These are phyloP conservation scores for Epistrophe grossulariae DNA, from an alignment of 2,888 invertebrate species.

Conservation along the genomic window DNA sequence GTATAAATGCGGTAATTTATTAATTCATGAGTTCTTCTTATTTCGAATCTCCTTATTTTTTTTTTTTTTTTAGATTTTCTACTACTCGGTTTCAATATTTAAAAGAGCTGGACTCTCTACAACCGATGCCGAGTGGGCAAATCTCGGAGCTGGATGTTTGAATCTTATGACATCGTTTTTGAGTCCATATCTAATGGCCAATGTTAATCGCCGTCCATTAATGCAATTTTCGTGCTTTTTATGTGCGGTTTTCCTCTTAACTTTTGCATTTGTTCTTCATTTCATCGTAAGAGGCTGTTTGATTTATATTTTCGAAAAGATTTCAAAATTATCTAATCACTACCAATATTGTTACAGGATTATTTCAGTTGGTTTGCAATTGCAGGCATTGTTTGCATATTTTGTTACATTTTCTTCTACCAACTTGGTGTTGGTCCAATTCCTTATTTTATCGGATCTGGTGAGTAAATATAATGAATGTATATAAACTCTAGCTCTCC, in stretches of 20 bases:
- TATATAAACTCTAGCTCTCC: not conserved
- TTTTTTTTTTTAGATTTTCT: constrained; percentile 85
- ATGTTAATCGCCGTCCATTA: constrained; percentile 87
- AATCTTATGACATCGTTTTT: constrained; percentile 88
- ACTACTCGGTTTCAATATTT: constrained; percentile 93
- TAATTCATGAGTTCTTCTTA: not conserved
- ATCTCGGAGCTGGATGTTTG: constrained; percentile 90
- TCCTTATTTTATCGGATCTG: constrained; percentile 93
- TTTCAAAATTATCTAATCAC: not conserved
- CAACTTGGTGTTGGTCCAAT: constrained; percentile 94
- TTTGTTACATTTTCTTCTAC: constrained; percentile 91
- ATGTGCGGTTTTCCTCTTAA: constrained; percentile 86
- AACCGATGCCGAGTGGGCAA: constrained; percentile 88
- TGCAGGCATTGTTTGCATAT: constrained; percentile 88
- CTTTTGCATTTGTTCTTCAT: constrained; percentile 86
- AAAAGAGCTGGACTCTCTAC: constrained; percentile 88
- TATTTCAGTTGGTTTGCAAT: constrained; percentile 88
- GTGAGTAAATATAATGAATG: constrained; percentile 83
- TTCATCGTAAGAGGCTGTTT: constrained; percentile 86
- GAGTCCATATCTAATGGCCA: constrained; percentile 88
- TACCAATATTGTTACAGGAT: constrained; percentile 84
- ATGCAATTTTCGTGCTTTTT: constrained; percentile 87
- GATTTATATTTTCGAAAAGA: not conserved
- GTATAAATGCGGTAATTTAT: constrained; percentile 92
- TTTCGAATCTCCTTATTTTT: constrained; percentile 25